Evolutionary conservation across 2,888 invertebrate genomes (phyloP).

Genomic region (Subacronicta megacephala): DNA sequence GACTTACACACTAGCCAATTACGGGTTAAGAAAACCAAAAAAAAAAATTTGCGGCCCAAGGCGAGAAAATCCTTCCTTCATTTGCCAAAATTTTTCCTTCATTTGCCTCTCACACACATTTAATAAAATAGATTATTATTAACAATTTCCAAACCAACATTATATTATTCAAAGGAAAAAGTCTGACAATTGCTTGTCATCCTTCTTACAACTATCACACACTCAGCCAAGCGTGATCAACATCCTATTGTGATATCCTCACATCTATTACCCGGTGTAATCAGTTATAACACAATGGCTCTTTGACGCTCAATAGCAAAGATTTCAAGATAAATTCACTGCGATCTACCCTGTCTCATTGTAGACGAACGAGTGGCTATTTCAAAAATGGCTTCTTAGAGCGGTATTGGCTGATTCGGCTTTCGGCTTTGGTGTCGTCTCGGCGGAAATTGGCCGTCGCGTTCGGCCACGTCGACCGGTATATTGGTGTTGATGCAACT

Average conservation of each 20-base stretch:
- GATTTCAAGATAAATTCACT: slow-evolving; percentile 80
- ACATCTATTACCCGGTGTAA: slow-evolving; percentile 83
- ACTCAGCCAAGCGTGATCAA: slow-evolving; percentile 58
- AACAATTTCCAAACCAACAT: no score
- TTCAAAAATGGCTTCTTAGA: slow-evolving; percentile 64
- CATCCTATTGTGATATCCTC: slow-evolving; percentile 73
- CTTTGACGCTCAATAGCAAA: slow-evolving; percentile 74
- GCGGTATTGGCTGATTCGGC: slow-evolving; percentile 32
- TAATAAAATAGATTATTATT: no score
- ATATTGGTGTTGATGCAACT: slow-evolving; percentile 39
- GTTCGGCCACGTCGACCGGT: slow-evolving; percentile 12
- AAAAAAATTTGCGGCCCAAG: no score
- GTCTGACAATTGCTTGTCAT: slow-evolving; percentile 4
- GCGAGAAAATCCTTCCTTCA: no score
- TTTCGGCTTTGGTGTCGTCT: slow-evolving; percentile 28
- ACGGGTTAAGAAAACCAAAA: no score
- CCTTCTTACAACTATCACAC: slow-evolving; percentile 6
- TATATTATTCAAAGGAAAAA: no score
- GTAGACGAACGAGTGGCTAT: slow-evolving; percentile 60
- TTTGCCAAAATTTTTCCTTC: no score
- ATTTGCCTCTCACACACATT: no score
- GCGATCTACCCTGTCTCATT: slow-evolving; percentile 47
- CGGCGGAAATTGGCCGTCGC: slow-evolving; percentile 50
- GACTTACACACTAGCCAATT: no score
- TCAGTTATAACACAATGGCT: slow-evolving; percentile 80